phyloP scores from a whole-genome alignment of 2,797 vertebrate genomes.

The Mormyrus proboscirostris region DNA sequence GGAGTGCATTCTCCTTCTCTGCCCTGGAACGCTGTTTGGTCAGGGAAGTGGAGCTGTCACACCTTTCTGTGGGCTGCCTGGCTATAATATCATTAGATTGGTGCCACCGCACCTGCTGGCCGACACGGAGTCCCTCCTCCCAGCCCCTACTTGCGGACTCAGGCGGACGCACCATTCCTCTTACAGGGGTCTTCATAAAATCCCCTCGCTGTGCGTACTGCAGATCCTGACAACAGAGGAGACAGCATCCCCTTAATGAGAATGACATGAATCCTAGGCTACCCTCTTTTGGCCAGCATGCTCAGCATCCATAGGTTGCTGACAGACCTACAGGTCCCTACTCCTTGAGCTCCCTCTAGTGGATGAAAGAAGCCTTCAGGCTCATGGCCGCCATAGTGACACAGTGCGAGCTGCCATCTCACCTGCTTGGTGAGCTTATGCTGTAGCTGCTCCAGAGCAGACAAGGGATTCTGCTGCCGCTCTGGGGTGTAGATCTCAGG shows the following conservation, averaged over 20 bases:
- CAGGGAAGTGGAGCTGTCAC: background rate
- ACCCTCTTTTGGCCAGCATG: background rate
- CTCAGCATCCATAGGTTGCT: background rate
- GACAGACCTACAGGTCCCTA: background rate
- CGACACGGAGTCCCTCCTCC: constrained; percentile 9
- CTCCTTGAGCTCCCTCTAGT: constrained; percentile 18
- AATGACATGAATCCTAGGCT: background rate
- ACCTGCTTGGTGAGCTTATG: constrained; percentile 70
- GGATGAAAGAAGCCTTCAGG: background rate
- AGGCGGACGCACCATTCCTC: constrained; percentile 27
- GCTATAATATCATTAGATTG: background rate
- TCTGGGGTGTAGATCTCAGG: constrained; percentile 28
- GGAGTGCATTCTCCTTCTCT: constrained; percentile 47
- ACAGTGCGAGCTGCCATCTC: background rate
- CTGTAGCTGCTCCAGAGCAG: constrained; percentile 66
- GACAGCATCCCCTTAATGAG: constrained; percentile 15
- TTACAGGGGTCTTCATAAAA: constrained; percentile 31
- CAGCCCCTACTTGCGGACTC: constrained; percentile 24
- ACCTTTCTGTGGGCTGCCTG: background rate
- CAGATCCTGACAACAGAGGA: constrained; percentile 53
- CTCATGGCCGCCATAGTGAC: background rate
- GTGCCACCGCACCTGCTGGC: constrained; percentile 32
- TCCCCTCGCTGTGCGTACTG: constrained; percentile 49
- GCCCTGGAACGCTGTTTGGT: background rate
- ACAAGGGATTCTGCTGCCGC: constrained; percentile 46